These are phyloP conservation scores for Leistus spinibarbis DNA, from an alignment of 2,888 invertebrate genomes.

Conservation along the genomic window DNA sequence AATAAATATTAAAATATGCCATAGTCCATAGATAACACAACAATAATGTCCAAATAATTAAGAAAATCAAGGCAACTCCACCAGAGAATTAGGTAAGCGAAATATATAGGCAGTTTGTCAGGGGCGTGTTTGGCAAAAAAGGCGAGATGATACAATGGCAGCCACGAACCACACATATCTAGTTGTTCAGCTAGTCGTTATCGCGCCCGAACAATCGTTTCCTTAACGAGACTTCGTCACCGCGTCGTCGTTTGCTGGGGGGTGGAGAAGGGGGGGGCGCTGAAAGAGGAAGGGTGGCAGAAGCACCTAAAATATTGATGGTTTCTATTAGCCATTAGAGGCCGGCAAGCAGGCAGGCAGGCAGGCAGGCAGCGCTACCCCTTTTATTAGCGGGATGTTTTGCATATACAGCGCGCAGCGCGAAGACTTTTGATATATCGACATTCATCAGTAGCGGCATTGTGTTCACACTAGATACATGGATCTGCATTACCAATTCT, in stretches of 20 bases:
- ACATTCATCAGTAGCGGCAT: constrained; percentile 62
- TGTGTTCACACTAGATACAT: constrained; percentile 50
- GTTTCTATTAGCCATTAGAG: constrained; percentile 38
- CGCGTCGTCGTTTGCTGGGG: neutral
- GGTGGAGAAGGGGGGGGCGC: neutral
- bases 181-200: neutral
- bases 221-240: neutral
- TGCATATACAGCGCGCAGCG: constrained; percentile 52
- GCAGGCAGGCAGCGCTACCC: constrained; percentile 47
- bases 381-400: constrained; percentile 55
- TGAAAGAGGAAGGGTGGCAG: constrained; percentile 11
- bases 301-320: constrained; percentile 40
- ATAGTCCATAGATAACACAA: too few relatives aligned
- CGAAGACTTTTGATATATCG: constrained; percentile 59
- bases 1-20: too few relatives aligned
- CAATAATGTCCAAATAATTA: too few relatives aligned
- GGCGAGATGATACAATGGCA: too few relatives aligned
- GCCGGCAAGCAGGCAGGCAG: too few relatives aligned
- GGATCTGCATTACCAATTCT: constrained; percentile 41
- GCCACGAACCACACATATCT: too few relatives aligned
- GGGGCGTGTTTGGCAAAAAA: too few relatives aligned
- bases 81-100: too few relatives aligned
- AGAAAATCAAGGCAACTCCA: too few relatives aligned
- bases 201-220: neutral
- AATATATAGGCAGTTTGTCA: too few relatives aligned